Evolutionary conservation across 2,113 vertebrate genomes (phyloP).

Genomic region (Paramisgurnus dabryanus): DNA sequence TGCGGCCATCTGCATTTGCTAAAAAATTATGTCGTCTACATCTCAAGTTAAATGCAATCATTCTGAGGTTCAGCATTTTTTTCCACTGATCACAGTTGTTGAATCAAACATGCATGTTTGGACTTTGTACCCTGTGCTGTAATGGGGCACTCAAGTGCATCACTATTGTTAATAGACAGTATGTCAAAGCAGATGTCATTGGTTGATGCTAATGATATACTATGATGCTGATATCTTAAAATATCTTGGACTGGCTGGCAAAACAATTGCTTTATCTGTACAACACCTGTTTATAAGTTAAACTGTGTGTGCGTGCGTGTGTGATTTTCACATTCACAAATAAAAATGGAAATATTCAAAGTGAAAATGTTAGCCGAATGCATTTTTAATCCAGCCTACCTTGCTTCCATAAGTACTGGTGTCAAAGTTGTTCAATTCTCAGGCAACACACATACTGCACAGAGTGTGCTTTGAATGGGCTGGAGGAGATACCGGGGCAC

Average conservation of each 20-base stretch:
- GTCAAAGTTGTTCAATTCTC: too few relatives aligned
- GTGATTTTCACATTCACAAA: too few relatives aligned
- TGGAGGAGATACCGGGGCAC: too few relatives aligned
- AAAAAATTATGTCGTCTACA: constrained; percentile 67
- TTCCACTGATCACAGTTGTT: constrained; percentile 10
- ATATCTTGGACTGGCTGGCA: not conserved
- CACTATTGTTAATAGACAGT: not conserved
- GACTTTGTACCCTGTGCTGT: not conserved
- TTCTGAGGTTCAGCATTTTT: constrained; percentile 59
- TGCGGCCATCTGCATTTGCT: constrained; percentile 73
- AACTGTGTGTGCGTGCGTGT: constrained; percentile 56
- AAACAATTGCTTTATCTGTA: constrained; percentile 52
- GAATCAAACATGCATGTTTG: not conserved
- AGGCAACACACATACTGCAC: too few relatives aligned
- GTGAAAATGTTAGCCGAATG: too few relatives aligned
- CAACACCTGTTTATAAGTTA: not conserved
- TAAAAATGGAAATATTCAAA: too few relatives aligned
- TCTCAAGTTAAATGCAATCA: constrained; percentile 62
- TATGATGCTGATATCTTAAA: not conserved
- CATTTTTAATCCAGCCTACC: too few relatives aligned
- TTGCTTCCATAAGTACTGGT: too few relatives aligned
- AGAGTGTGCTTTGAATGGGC: too few relatives aligned
- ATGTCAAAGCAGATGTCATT: not conserved
- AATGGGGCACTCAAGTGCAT: not conserved
- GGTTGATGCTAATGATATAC: not conserved